Percentiles rank a stretch among this genome's conserved stretches.
Evolutionary conservation across 1,140 invertebrate species (phyloP).

Genomic region (Drosophila kurseongensis): DNA sequence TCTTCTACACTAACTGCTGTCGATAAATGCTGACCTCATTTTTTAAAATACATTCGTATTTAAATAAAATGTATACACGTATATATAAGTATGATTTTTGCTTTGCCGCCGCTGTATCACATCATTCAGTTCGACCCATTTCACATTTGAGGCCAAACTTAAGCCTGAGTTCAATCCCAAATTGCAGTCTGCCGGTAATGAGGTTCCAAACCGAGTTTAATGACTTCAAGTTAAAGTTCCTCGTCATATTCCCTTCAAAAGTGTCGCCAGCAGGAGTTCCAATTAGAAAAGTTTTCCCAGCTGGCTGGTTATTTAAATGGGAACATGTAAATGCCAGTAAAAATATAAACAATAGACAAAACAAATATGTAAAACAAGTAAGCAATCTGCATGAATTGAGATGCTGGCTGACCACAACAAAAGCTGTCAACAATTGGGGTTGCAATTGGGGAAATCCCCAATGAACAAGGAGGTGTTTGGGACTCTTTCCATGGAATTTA

Average conservation of each 20-base stretch:
- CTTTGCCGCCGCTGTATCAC: not conserved
- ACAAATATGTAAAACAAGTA: slow-evolving; percentile 29
- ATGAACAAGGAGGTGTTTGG: slow-evolving; percentile 19
- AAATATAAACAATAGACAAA: slow-evolving; percentile 18
- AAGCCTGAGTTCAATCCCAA: slow-evolving; percentile 21
- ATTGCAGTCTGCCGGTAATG: slow-evolving; percentile 37
- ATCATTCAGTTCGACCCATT: slow-evolving; percentile 15
- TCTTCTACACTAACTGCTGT: not conserved
- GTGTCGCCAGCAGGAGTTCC: slow-evolving; percentile 29
- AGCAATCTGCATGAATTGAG: slow-evolving; percentile 42
- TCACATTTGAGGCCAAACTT: slow-evolving; percentile 1
- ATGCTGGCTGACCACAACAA: slow-evolving; percentile 34
- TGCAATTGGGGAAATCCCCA: slow-evolving; percentile 45
- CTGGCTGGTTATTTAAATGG: slow-evolving; percentile 20
- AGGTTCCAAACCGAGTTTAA: slow-evolving; percentile 14
- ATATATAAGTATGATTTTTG: not conserved
- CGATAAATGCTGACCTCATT: not conserved
- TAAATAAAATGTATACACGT: slow-evolving; percentile 9
- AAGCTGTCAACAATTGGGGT: slow-evolving; percentile 53
- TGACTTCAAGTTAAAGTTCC: slow-evolving; percentile 16
- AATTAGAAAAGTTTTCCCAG: slow-evolving; percentile 39
- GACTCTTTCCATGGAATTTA: slow-evolving; percentile 50
- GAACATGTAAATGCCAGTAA: not conserved
- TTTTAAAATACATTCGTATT: slow-evolving; percentile 1
- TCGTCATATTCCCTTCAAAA: not conserved